Base-by-base conservation (phyloP, 2,113 vertebrate species). In the Phyllopteryx taeniolatus region DNA sequence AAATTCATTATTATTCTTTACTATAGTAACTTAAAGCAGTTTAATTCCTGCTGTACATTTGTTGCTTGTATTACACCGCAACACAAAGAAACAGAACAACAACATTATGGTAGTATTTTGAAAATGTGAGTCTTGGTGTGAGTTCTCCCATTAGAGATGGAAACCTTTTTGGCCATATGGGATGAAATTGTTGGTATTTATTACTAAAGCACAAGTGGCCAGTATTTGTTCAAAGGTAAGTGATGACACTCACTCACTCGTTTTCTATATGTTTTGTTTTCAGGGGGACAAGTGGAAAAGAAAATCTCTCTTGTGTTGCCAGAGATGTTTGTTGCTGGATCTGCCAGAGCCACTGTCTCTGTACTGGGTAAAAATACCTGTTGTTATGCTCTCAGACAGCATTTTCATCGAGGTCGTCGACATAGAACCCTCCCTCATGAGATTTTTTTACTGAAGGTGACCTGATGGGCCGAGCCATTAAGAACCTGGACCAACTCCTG, bases 401-500 rank as follows among this genome's bases (percentile, higher is more conserved):
- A 61, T 35, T 35, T 61, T 17, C 15, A 8, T 8, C 17, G 8
- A 15, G 17, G 12, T 19, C 2, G 20, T 46, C 39, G n/a, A 10
- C 27, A 11, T n/a, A 22, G 39, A 66, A 44, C 42, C 19, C 19
- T 44, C 19, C 19, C 13, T 65, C 8, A 46, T 43, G 63, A 43
- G 19, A 27, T 66, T 12, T 0, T 66, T 66, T 65, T 11, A 10
- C 8, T 51, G 39, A 73, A 96, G 95, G 94, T 27, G 95, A 96
- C 77, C 79, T 95, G n/a, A 91, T 95, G 91, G 94, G 94, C 47
- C 80, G 80, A 0, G 91, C 92, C 10, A 87, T 94, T 69, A 82
- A 94, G 82, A 92, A 96, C 77, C 74, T 95, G 59, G 91, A 93
- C 73, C 79, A 22, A 0, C 92, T 95, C 46, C 90, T 95, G 59